Evolutionary conservation across 2,797 vertebrate species (phyloP).

Genomic region (Microchirus variegatus): DNA sequence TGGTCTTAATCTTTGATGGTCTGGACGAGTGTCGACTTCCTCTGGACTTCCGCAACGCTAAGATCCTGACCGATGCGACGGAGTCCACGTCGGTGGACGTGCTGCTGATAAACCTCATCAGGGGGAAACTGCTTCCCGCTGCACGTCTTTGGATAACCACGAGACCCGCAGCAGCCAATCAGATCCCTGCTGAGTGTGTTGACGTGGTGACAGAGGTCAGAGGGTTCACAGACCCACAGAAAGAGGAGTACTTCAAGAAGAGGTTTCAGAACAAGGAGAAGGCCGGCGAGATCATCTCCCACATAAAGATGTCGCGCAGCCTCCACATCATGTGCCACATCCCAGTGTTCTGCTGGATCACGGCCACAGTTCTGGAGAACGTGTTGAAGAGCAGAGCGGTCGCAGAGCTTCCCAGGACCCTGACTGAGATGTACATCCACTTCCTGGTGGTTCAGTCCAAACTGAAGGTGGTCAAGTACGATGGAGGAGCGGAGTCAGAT

Average conservation of each 20-base stretch:
- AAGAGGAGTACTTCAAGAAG: slow-evolving; percentile 1
- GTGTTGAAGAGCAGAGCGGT: neutral
- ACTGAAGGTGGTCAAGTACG: slow-evolving; percentile 3
- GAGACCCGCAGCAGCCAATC: neutral
- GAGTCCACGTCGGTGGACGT: neutral
- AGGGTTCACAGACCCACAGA: neutral
- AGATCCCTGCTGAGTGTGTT: neutral
- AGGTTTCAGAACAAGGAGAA: neutral
- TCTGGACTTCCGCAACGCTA: neutral
- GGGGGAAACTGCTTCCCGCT: neutral
- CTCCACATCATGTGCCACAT: slow-evolving; percentile 9
- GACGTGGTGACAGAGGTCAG: slow-evolving; percentile 1
- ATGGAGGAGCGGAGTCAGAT: neutral
- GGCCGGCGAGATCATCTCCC: neutral
- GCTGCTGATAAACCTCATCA: slow-evolving; percentile 1
- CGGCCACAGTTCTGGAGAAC: neutral
- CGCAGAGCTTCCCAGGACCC: neutral
- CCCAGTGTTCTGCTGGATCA: slow-evolving; percentile 6
- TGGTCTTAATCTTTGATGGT: slow-evolving; percentile 16
- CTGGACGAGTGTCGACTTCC: slow-evolving; percentile 1
- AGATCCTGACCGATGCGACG: neutral
- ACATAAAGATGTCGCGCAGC: neutral
- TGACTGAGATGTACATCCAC: slow-evolving; percentile 3
- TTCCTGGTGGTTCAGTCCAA: slow-evolving; percentile 1
- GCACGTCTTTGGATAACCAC: neutral